Percentiles rank a stretch among this genome's conserved stretches.
These are phyloP conservation scores for Oreochromis niloticus DNA, from an alignment of 2,113 vertebrate species.

Conservation along the genomic window DNA sequence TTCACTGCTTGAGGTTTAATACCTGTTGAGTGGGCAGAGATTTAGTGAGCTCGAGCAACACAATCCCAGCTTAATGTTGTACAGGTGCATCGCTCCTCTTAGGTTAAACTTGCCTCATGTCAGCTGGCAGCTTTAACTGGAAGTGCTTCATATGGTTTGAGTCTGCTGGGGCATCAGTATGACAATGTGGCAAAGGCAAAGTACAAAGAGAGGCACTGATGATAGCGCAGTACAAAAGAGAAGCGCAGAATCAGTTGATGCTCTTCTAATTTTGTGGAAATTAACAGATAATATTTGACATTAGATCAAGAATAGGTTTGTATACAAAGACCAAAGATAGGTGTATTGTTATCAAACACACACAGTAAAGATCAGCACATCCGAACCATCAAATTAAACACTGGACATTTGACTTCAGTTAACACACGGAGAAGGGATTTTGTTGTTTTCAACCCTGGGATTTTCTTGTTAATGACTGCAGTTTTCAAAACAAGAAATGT, in stretches of 20 bases:
- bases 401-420: neutral
- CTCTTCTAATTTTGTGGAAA: neutral
- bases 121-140: conserved; percentile 19
- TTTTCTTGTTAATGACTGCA: neutral
- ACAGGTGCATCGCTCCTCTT: conserved; percentile 35
- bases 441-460: neutral
- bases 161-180: neutral
- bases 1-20: conserved; percentile 49
- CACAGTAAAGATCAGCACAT: neutral
- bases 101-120: conserved; percentile 41
- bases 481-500: neutral
- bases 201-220: neutral
- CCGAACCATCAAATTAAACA: neutral
- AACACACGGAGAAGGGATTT: neutral
- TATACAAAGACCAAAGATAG: neutral
- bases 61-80: conserved; percentile 51
- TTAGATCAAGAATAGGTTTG: neutral
- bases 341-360: neutral
- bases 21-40: conserved; percentile 65
- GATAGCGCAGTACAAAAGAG: neutral
- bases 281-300: neutral
- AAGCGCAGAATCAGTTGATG: neutral
- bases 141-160: neutral
- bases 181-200: neutral
- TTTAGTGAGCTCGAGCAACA: conserved; percentile 39